Evolutionary conservation across 1,140 invertebrate genomes (phyloP), one percentile per base, ranked within the genome.

Genomic region (Protaetia brevitarsis): DNA sequence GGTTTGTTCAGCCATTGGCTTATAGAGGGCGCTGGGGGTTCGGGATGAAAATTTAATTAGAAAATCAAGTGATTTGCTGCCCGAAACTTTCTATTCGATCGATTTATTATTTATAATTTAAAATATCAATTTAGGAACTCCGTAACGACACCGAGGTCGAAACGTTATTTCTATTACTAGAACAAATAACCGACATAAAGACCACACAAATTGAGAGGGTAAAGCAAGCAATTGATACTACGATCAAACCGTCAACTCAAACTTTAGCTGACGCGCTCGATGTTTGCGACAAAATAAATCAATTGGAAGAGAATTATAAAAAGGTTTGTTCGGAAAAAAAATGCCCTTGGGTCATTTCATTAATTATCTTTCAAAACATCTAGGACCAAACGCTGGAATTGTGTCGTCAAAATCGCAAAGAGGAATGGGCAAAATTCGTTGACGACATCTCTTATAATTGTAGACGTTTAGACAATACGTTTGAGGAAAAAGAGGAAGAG

Each of bases 401-500:
- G 67, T 87, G 85, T 65, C 79, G 84, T 76, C 82, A 82, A 68
- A 77, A 80, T 59, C 82, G 90, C 36, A 83, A 87, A 78, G 74
- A 79, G 51, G 86, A 89, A 75, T 91, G 88, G 87, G 82, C 88
- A 67, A 81, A 83, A 66, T 92, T 93, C 74, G 85, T 90, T 73
- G 87, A 87, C 82, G 87, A 90, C 81, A 88, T 93, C 79, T 86
- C 86, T 69, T 82, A 87, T 71, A 88, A 87, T 68, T 91, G 88
- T 77, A 78, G 83, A 68, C 84, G 86, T 76, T 87, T 93, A 68
- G 89, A 93, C 73, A 84, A 87, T 73, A 87, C 88, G 26, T 92
- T 92, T 81, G 83, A 86, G 71, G 85, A 89, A 73, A 91, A 92
- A 78, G 88, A 92, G 81, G 85, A 87, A 73, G 87, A 92, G 80